Percentiles rank a stretch among this genome's conserved stretches.
These are phyloP conservation scores for Clarias macrocephalus DNA, from an alignment of 2,113 vertebrate species.

Conservation along the genomic window DNA sequence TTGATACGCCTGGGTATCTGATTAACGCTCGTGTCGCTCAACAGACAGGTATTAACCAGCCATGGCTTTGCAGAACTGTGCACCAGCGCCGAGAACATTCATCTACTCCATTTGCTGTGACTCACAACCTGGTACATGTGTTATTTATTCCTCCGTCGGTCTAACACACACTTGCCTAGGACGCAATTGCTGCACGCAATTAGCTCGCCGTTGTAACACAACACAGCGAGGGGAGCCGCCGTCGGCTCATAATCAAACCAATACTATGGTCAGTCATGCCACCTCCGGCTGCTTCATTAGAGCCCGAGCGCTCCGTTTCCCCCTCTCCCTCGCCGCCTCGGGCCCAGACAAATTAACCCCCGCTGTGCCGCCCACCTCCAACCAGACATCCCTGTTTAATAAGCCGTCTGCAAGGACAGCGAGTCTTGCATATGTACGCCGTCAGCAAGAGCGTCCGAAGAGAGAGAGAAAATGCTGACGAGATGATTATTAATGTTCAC, in stretches of 20 bases:
- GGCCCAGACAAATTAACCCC: conserved; percentile 53
- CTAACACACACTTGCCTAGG: conserved; percentile 25
- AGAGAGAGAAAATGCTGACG: not conserved
- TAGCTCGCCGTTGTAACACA: conserved; percentile 43
- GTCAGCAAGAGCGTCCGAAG: not conserved
- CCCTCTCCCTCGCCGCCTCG: conserved; percentile 31
- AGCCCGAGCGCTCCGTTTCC: conserved; percentile 45
- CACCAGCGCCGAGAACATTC: conserved; percentile 7
- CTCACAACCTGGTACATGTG: conserved; percentile 11
- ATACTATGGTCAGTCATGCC: conserved; percentile 59
- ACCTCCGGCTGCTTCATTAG: conserved; percentile 55
- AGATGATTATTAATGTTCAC: not conserved
- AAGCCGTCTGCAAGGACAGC: conserved; percentile 32
- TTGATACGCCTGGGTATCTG: not conserved
- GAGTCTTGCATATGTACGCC: conserved; percentile 26
- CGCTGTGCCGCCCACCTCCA: conserved; percentile 31
- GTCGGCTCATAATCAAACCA: conserved; percentile 50
- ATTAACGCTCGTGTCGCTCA: not conserved
- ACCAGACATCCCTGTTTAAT: conserved; percentile 35
- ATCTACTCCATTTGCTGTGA: conserved; percentile 15
- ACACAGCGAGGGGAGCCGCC: conserved; percentile 40
- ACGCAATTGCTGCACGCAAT: conserved; percentile 33
- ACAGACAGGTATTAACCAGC: not conserved
- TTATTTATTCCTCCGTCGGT: conserved; percentile 21
- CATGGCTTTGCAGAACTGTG: conserved; percentile 12